Base-by-base conservation (phyloP, 2,888 invertebrate genomes). In the Dione juno region DNA sequence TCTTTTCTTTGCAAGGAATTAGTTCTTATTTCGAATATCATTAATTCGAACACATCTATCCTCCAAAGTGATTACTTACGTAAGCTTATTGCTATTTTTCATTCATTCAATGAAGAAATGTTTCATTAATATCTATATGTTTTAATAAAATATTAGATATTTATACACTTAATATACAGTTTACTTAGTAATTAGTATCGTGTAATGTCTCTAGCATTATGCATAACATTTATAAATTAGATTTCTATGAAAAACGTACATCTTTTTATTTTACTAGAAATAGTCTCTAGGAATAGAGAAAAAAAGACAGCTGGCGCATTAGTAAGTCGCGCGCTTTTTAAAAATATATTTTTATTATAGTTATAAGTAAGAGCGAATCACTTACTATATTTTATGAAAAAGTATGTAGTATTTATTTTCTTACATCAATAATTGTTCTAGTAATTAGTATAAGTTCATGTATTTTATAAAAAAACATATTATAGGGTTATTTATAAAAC, bases 31-130 rank as follows among this genome's bases (percentile, higher is more conserved):
- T 57, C 57, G 11, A 40, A 57, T 57, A 16, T 57, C 41, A 65
- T 61, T 35, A 45, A 45, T n/a, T 43, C 21, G 43, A 28, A 59
- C 28, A 59, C 43, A 43, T 59, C 10, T n/a, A 45, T 45, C n/a
- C 45, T 45, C n/a, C 57, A 57, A 57, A 37, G 37, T 57, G 37
- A 35, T 61, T 45, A 61, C 61, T 61, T 28, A 61, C 61, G 61
- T 61, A 61, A 61, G 61, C 16, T 45, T 45, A 28, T 61, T 43
- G 10, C 21, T 21, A 41, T 9, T 59, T n/a, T 61, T 61, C 61
- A 45, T 61, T 45, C 45, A 28, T 61, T 45, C 45, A 45, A 28
- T 45, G 28, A 6, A 21, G 41, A 61, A 11, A 61, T 16, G 37
- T 40, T 57, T n/a, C 14, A 40, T 40, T 40, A 16, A 16, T 6